phyloP scores from a whole-genome alignment of 2,888 invertebrate genomes.

The Aspidiotus rigidus region DNA sequence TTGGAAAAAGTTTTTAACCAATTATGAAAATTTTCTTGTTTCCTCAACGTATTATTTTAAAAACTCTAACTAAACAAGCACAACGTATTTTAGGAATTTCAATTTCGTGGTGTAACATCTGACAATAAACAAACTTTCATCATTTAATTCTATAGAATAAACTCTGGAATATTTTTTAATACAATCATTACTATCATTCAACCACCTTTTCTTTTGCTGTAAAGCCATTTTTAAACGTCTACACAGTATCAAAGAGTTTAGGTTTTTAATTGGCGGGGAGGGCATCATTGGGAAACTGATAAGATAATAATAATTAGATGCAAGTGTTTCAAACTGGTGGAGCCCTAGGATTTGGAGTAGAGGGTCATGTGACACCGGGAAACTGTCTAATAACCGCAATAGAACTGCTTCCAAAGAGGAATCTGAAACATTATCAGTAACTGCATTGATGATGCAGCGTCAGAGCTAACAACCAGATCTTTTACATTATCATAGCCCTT shows the following conservation, averaged over 20 bases:
- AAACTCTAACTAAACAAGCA: constrained; percentile 10
- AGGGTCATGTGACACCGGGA: too few relatives aligned
- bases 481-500: too few relatives aligned
- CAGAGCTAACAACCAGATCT: too few relatives aligned
- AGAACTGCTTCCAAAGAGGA: too few relatives aligned
- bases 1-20: constrained; percentile 6
- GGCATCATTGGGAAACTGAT: constrained; percentile 20
- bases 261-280: constrained; percentile 18
- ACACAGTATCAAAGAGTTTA: background rate
- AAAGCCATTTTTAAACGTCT: constrained; percentile 16
- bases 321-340: too few relatives aligned
- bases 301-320: constrained; percentile 11
- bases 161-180: constrained; percentile 19
- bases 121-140: constrained; percentile 1
- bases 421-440: too few relatives aligned
- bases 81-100: constrained; percentile 9
- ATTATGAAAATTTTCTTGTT: background rate
- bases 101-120: constrained; percentile 7
- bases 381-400: too few relatives aligned
- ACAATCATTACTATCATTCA: constrained; percentile 17
- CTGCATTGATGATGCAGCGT: too few relatives aligned
- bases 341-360: too few relatives aligned
- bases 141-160: constrained; percentile 2
- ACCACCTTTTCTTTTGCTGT: constrained; percentile 14
- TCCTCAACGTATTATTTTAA: background rate